These are phyloP conservation scores for Agraylea sexmaculata DNA, from an alignment of 1,140 invertebrate species.

Conservation along the genomic window DNA sequence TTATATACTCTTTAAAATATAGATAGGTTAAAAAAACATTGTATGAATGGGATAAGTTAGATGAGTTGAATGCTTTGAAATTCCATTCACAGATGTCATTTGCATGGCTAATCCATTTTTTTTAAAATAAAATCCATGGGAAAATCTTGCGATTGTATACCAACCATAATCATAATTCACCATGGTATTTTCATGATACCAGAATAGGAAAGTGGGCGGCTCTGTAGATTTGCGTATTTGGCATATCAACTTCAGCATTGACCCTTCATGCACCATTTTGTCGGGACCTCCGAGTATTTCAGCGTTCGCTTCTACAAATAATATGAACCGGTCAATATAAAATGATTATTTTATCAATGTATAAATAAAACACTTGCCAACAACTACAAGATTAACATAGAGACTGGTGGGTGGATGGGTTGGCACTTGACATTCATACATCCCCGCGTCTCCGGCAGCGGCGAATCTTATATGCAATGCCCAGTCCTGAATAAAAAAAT, in stretches of 20 bases:
- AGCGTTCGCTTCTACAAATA: slow-evolving; percentile 64
- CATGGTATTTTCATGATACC: slow-evolving; percentile 84
- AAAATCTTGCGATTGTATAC: slow-evolving; percentile 57
- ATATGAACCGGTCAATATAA: no score
- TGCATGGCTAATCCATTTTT: background rate
- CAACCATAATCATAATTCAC: slow-evolving; percentile 78
- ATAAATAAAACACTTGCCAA: slow-evolving; percentile 49
- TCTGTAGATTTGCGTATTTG: slow-evolving; percentile 70
- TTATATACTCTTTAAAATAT: no score
- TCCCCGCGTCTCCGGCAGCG: slow-evolving; percentile 57
- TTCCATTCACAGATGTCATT: no score
- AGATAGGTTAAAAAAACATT: no score
- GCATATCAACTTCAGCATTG: slow-evolving; percentile 67
- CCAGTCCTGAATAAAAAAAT: slow-evolving; percentile 50
- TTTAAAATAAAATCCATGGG: no score
- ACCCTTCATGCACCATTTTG: slow-evolving; percentile 76
- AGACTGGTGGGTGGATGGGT: slow-evolving; percentile 71
- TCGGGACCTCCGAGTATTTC: slow-evolving; percentile 73
- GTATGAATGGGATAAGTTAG: no score
- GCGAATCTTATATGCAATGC: slow-evolving; percentile 63
- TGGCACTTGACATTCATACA: slow-evolving; percentile 75
- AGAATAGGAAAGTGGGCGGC: slow-evolving; percentile 72
- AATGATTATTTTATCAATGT: background rate
- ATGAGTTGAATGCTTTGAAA: no score
- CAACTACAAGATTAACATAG: slow-evolving; percentile 63